Base-by-base conservation (phyloP, 64 coral and sea anemone species). In the Anthopleura sola region DNA sequence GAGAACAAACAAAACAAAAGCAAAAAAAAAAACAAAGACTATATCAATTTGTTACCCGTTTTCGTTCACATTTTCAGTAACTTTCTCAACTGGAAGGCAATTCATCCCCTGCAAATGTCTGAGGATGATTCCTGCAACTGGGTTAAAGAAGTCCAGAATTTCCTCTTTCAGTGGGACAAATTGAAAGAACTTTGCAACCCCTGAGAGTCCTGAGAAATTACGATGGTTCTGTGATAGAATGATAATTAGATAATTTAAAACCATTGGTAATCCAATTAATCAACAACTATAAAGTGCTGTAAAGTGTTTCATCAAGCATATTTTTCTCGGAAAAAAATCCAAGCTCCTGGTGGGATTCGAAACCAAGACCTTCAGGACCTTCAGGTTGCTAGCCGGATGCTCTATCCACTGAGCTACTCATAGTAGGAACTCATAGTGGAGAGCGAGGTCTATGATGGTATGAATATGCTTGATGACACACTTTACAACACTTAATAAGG, bases 111-210 rank as follows among this genome's bases (percentile, higher is more conserved):
- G 87, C n/a, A 97, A 84, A 57, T 88, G 80, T 46, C 76, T 90
- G 0, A 93, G 86, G 26, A 97, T 93, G 12, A 84, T 89, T 8
- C 78, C 85, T 24, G 94, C 91, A 58, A 97, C 90, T 51, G 94
- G 94, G 55, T 80, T 84, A 74, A 97, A 97, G 60, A 97, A 97
- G 68, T 93, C 94, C 17, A 97, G 48, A 50, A 97, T 97, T 89
- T 97, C 94, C 11, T 97, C 94, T 49, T 97, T 88, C 32, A 97
- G 85, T 54, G 94, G 94, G 28, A 97, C 88, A 82, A 90, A 97
- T 38, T 92, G 90, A 36, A 97, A 93, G 60, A 87, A 92, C 24
- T 75, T 68, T 83, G 86, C 82, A 53, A 93, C 49, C 1, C 87
- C 90, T 20, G 91, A 84, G 16, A 97, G 81, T 4, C 91, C 91